Base-by-base conservation (phyloP, 2,113 vertebrate species). In the Plecotus auritus region DNA sequence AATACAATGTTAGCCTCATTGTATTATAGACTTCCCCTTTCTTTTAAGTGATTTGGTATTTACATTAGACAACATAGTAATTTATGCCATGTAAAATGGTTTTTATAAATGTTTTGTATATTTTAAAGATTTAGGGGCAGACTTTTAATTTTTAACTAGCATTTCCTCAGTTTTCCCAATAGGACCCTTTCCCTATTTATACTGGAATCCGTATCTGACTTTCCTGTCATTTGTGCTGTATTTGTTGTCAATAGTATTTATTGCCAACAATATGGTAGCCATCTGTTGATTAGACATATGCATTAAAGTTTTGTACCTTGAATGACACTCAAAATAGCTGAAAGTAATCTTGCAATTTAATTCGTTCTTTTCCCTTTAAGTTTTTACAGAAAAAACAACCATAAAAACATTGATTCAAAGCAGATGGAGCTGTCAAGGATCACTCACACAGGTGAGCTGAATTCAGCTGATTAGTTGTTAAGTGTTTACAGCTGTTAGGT, bases 401-500 rank as follows among this genome's bases (percentile, higher is more conserved):
- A 54, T 13, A 74, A 59, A 82, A 85, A 45, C 9, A 13, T 70
- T 97, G 97, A 98, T 97, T 98, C 88, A 97, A 98, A 98, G 97
- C 98, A 98, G 98, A 97, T 98, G 98, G 98, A 91, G 69, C 95
- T 96, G 97, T 97, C 97, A 97, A 97, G 73, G 82, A 96, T 97
- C 32, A 96, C 97, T 97, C 61, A 5, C 37, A 96, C 98, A 98
- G 98, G 98, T 98, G 98, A 98, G 96, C 51, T 5, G 80, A 73
- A 83, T 32, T 88, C 93, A 96, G 95, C 0, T 88, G 98, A 98
- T 95, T 98, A 98, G 97, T 97, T 98, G 97, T 91, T 98, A 98
- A 98, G 88, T 97, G 97, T 85, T 98, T 97, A 97, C 98, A 99
- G 98, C 95, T 98, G 98, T 98, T 42, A 93, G 88, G 56, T 95